These are phyloP conservation scores for Aptenodytes patagonicus DNA, from an alignment of 2,113 vertebrate species.

Conservation along the genomic window DNA sequence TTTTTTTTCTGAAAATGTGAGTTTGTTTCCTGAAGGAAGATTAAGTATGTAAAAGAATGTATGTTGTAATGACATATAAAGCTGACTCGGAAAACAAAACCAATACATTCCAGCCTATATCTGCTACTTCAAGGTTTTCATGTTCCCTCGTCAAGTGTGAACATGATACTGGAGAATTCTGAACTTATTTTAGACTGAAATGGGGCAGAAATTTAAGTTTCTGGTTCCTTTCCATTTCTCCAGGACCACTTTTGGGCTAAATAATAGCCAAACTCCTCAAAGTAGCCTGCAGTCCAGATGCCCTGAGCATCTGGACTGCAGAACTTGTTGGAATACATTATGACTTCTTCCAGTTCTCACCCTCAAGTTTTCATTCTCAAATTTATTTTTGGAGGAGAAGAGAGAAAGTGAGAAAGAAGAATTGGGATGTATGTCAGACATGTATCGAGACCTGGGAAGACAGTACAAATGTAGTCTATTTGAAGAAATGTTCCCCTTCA, in stretches of 20 bases:
- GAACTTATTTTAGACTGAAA: background rate
- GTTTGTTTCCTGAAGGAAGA: background rate
- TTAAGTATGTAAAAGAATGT: background rate
- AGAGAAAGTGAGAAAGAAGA: background rate
- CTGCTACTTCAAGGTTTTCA: background rate
- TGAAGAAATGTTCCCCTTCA: background rate
- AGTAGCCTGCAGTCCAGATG: background rate
- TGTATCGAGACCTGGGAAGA: background rate
- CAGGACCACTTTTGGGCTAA: background rate
- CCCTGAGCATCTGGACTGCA: background rate
- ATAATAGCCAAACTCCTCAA: background rate
- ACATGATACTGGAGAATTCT: background rate
- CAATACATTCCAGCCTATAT: background rate
- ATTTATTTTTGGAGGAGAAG: background rate
- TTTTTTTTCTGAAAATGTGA: background rate
- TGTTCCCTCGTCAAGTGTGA: background rate
- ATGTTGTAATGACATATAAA: background rate
- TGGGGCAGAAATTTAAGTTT: background rate
- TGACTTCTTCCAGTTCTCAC: background rate
- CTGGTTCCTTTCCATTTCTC: background rate
- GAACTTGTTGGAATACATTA: background rate
- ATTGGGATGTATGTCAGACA: background rate
- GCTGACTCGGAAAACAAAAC: background rate
- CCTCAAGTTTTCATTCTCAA: background rate
- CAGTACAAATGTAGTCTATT: background rate